These are phyloP conservation scores for Mastomys coucha DNA, from an alignment of 2,113 vertebrate species.

Conservation along the genomic window DNA sequence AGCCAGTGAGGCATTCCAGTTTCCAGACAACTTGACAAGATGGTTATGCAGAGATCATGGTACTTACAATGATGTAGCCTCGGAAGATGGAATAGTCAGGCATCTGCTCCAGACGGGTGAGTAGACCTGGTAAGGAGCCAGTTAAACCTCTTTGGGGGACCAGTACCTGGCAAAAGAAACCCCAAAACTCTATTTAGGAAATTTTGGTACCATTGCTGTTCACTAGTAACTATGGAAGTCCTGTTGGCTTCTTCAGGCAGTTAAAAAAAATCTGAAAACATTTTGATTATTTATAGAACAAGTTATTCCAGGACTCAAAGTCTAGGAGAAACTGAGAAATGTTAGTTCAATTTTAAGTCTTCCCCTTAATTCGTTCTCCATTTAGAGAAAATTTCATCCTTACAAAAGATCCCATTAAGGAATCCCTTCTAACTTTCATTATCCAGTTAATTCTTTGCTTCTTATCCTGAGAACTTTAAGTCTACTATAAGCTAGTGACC, in stretches of 20 bases:
- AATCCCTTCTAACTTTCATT: background rate
- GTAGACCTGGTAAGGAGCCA: slow-evolving; percentile 88
- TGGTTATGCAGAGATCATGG: background rate
- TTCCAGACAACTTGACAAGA: background rate
- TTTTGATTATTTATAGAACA: background rate
- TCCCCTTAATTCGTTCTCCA: background rate
- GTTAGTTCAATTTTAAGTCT: background rate
- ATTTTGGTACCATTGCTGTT: background rate
- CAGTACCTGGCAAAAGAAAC: slow-evolving; percentile 89
- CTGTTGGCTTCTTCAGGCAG: background rate
- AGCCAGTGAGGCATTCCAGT: background rate
- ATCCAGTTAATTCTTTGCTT: background rate
- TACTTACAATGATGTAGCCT: slow-evolving; percentile 90
- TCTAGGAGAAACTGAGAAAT: background rate
- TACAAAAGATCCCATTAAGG: background rate
- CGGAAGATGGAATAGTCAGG: slow-evolving; percentile 93
- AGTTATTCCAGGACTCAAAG: background rate
- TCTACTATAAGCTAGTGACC: background rate
- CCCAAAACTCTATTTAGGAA: background rate
- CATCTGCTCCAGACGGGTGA: slow-evolving; percentile 89
- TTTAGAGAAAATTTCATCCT: background rate
- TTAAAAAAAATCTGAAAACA: background rate
- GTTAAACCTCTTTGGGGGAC: slow-evolving; percentile 87
- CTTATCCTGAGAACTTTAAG: background rate
- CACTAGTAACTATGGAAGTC: rapidly evolving